These are phyloP conservation scores for Sternarchorhynchus goeldii DNA, from an alignment of 2,797 vertebrate species.

Conservation along the genomic window DNA sequence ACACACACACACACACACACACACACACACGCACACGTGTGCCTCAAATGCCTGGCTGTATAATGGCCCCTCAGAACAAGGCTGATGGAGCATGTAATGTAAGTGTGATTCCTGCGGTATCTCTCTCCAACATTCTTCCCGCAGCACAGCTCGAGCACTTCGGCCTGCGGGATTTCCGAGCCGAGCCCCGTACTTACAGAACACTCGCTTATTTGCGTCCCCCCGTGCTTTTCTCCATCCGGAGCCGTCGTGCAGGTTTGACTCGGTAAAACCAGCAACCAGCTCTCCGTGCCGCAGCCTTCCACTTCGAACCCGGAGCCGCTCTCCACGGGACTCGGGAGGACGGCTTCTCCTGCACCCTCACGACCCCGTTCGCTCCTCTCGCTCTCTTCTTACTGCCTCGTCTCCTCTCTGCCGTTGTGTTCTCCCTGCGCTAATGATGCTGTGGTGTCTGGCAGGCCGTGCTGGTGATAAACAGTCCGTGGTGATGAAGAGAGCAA, in stretches of 20 bases:
- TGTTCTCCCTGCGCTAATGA: slow-evolving; percentile 29
- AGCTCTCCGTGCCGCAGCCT: neutral
- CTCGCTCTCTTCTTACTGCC: neutral
- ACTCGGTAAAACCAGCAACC: neutral
- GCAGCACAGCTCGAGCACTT: slow-evolving; percentile 8
- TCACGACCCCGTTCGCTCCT: neutral
- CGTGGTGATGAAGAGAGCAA: slow-evolving; percentile 42
- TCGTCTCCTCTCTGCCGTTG: slow-evolving; percentile 12
- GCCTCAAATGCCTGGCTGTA: slow-evolving; percentile 43
- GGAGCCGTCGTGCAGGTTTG: neutral
- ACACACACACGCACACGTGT: slow-evolving; percentile 1
- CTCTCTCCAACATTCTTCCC: slow-evolving; percentile 39
- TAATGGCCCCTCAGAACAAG: slow-evolving; percentile 41
- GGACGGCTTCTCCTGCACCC: neutral
- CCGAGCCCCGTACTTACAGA: neutral
- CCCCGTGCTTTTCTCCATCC: slow-evolving; percentile 26
- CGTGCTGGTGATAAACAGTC: slow-evolving; percentile 31
- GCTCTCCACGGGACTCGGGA: neutral
- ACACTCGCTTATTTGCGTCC: slow-evolving; percentile 21
- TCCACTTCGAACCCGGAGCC: neutral
- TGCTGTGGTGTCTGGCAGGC: slow-evolving; percentile 36
- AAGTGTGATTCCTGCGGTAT: slow-evolving; percentile 44
- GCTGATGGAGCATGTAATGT: slow-evolving; percentile 52
- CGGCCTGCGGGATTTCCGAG: neutral
- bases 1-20: neutral